These are phyloP conservation scores for Panulirus ornatus DNA, from an alignment of 1,140 invertebrate species.

Conservation along the genomic window DNA sequence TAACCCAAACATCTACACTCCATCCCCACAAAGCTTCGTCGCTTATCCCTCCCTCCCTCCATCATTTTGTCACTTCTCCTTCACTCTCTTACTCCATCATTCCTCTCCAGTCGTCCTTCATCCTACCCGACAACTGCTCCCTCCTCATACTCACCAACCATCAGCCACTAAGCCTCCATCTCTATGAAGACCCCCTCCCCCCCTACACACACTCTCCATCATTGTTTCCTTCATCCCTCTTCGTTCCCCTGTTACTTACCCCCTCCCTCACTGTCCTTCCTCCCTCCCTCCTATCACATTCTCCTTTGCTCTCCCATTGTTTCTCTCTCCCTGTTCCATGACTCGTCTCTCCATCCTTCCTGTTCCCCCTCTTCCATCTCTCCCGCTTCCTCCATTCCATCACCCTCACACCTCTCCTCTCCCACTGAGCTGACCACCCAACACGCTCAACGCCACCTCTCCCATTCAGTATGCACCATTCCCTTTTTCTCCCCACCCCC, in stretches of 20 bases:
- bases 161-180: neutral
- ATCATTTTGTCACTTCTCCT: too few species aligned
- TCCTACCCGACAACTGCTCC: too few species aligned
- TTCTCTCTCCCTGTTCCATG: neutral
- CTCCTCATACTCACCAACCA: neutral
- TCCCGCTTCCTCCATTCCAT: neutral
- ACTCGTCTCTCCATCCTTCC: neutral
- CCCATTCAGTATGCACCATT: neutral
- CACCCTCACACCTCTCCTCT: neutral
- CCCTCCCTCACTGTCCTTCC: neutral
- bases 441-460: neutral
- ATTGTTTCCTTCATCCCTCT: neutral
- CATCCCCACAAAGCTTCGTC: too few species aligned
- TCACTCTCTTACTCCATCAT: too few species aligned
- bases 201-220: neutral
- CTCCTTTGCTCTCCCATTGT: neutral
- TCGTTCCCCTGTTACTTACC: neutral
- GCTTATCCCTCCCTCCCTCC: too few species aligned
- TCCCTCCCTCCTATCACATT: too few species aligned
- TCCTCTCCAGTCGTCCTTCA: too few species aligned
- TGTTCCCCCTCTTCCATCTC: neutral
- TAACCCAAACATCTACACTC: too few species aligned
- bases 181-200: too few species aligned
- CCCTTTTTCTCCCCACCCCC: neutral
- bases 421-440: too few species aligned